phyloP scores from a whole-genome alignment of 2,888 invertebrate species.

The Tyria jacobaeae region DNA sequence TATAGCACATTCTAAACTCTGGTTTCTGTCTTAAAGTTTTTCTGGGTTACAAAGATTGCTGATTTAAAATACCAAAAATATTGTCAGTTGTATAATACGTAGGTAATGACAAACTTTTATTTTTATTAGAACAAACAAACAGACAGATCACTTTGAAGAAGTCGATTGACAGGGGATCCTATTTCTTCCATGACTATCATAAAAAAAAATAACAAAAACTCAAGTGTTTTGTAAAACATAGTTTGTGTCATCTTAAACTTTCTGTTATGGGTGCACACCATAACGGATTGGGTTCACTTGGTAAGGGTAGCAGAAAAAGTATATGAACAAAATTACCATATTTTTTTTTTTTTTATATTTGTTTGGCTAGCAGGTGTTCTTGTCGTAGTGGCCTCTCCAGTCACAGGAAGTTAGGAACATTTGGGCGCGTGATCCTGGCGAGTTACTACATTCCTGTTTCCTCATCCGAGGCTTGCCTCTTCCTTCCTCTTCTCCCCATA shows the following conservation, averaged over 20 bases:
- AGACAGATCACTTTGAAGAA: background rate
- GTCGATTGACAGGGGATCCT: slow-evolving; percentile 16
- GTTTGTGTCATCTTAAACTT: slow-evolving; percentile 40
- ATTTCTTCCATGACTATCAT: slow-evolving; percentile 42
- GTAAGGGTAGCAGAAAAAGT: slow-evolving; percentile 20
- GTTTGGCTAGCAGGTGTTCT: background rate
- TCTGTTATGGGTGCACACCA: slow-evolving; percentile 26
- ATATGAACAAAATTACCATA: background rate
- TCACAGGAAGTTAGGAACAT: no score
- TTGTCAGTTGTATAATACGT: background rate
- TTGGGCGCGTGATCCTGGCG: no score
- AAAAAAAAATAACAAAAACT: slow-evolving; percentile 35
- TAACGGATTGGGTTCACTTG: slow-evolving; percentile 34
- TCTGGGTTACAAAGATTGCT: no score
- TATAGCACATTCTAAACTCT: no score
- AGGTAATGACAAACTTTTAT: background rate
- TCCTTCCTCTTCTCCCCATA: no score
- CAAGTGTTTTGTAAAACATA: slow-evolving; percentile 34
- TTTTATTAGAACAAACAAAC: slow-evolving; percentile 6
- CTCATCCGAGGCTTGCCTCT: no score
- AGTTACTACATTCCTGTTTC: no score
- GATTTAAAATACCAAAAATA: background rate
- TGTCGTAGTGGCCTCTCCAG: no score
- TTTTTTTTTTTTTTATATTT: background rate
- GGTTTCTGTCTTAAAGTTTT: no score